Conservation (phyloP, 2,888 invertebrate genomes). For the Amiota mariae region DNA sequence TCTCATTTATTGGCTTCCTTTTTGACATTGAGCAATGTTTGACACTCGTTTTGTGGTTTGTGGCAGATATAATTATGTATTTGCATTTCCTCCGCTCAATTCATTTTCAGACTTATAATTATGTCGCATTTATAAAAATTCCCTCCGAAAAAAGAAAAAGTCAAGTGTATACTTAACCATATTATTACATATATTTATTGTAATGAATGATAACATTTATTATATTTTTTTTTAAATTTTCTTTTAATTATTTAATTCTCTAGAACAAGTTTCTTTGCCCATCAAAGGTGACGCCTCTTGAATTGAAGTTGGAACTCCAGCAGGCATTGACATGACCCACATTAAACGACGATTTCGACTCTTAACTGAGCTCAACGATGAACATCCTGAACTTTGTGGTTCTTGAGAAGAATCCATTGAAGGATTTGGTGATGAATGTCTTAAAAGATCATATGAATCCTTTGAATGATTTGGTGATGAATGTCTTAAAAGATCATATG, state of each 20-base stretch:
- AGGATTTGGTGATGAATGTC: constrained; percentile 44
- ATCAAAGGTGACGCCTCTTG: no score
- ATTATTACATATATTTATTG: background rate
- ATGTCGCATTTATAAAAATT: constrained; percentile 8
- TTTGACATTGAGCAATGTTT: constrained; percentile 30
- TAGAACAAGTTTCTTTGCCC: no score
- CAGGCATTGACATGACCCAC: constrained; percentile 50
- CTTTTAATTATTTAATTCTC: background rate
- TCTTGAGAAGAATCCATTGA: constrained; percentile 35
- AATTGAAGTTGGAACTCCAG: background rate
- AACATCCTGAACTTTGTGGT: constrained; percentile 48
- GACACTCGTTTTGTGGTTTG: background rate
- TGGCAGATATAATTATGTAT: background rate
- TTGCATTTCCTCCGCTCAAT: constrained; percentile 15
- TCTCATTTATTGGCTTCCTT: constrained; percentile 7
- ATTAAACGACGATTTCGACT: background rate
- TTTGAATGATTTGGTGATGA: constrained; percentile 48
- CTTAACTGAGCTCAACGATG: constrained; percentile 35
- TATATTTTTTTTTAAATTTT: background rate
- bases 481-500: background rate
- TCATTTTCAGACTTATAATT: constrained; percentile 19
- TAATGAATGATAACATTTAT: constrained; percentile 17
- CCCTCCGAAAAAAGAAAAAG: background rate
- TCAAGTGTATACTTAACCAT: background rate
- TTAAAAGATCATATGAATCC: background rate